Evolutionary conservation across 2,797 vertebrate species (phyloP), one percentile per base, ranked within the genome.

Genomic region (Gymnopithys bicolor): DNA sequence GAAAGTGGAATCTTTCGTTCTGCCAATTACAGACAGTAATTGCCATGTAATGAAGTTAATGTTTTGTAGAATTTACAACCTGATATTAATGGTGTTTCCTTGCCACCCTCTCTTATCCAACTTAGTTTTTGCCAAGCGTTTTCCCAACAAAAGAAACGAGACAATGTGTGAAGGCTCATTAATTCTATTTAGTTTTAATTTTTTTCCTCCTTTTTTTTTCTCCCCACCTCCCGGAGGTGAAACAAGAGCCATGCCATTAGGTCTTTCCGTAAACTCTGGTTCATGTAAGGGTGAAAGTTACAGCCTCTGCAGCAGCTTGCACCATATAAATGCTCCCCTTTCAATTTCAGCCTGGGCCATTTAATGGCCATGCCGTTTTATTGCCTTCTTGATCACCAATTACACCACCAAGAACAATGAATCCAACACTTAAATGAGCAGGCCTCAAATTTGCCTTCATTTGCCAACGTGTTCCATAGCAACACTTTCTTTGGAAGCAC

Each of bases 51-150:
- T 98, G 98, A 98, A 98, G 98, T 98, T 98, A 98, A 98, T 98
- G 98, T 98, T 98, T 98, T 96, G 97, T 98, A 97, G 98, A 98
- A 98, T 99, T 98, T 98, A 98, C 98, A 98, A 95, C 98, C 97
- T 97, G 96, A 97, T 98, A 97, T 97, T 97, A 97, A 98, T 89
- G 96, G 94, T 95, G 96, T 96, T 97, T 97, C 96, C 96, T 95
- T 97, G 95, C 94, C 79, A 96, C 88, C 96, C 95, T 94, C 94
- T 96, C 94, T 96, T 93, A 88, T 95, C 97, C 93, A 63, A 96
- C 91, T 95, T 96, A 93, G 91, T 98, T 98, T 98, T 97, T 84
- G 59, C 95, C 96, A 93, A 88, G 93, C 95, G 96, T 97, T 97
- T 97, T 96, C 95, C 97, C 96, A 97, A 99, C 98, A 98, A 98